Base-by-base conservation (phyloP, 2,113 vertebrate species). In the Panthera uncia region DNA sequence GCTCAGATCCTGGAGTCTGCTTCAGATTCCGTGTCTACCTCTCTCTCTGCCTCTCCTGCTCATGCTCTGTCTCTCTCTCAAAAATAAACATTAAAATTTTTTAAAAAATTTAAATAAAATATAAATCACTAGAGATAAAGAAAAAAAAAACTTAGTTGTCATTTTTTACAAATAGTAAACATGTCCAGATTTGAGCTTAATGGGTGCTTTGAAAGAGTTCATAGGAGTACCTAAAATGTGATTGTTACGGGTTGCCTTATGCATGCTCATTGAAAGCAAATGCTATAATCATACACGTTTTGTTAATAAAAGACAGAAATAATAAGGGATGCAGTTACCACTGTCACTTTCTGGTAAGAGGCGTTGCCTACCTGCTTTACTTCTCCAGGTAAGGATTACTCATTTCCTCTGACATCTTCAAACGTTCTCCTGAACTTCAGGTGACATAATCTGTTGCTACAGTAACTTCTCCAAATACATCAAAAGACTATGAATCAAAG, bases 331-430 rank as follows among this genome's bases (percentile, higher is more conserved):
- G 15, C 27, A n/a, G 33, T 79, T 90, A 48, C 29, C 57, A 78
- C 90, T 97, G 89, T 96, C 84, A 87, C 80, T 93, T 97, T 97
- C 97, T 94, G 80, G 76, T 73, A 87, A 95, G 45, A 83, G 96
- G 92, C 14, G 55, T 93, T 2, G 27, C 36, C 79, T 80, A 69
- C 87, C 89, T 92, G 83, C 65, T 83, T 92, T 41, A 16, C 29
- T 76, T 96, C 95, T 82, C 52, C 90, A 91, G 55, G 97, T 91
- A 95, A 94, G 63, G 71, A 96, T 97, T 95, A 98, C 93, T 98
- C 97, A 98, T 88, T 97, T 98, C 97, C 96, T 97, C 74, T 97
- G 96, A 96, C 89, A 94, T 89, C 61, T 52, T 96, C 89, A 66
- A 89, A 52, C 57, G 69, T 73, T 95, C 93, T 95, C 90, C 95